These are phyloP conservation scores for Drosophila anomalata DNA, from an alignment of 2,888 invertebrate genomes.

Conservation along the genomic window DNA sequence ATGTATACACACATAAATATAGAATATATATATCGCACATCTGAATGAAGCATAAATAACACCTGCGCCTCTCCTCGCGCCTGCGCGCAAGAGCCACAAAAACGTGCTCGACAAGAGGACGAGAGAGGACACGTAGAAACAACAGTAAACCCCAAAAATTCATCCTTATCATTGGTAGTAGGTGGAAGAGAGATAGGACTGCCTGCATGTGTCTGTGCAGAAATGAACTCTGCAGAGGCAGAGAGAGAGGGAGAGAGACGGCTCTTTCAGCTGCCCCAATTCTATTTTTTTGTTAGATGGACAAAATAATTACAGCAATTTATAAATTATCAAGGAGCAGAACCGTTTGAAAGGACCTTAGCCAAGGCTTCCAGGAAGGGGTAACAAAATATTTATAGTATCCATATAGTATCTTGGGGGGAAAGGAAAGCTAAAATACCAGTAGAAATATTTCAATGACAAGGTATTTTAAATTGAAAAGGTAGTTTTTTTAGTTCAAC, in stretches of 20 bases:
- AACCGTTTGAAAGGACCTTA: slow-evolving; percentile 65
- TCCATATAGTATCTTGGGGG: slow-evolving; percentile 5
- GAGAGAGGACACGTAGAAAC: background rate
- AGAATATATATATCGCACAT: slow-evolving; percentile 32
- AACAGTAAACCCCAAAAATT: slow-evolving; percentile 26
- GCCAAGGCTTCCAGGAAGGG: slow-evolving; percentile 41
- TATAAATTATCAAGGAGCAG: slow-evolving; percentile 72
- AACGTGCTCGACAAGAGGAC: slow-evolving; percentile 33
- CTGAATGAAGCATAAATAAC: slow-evolving; percentile 47
- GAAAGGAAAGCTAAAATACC: slow-evolving; percentile 14
- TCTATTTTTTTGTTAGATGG: slow-evolving; percentile 28
- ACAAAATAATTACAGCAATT: slow-evolving; percentile 72
- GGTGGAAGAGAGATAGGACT: slow-evolving; percentile 20
- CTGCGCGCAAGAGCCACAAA: slow-evolving; percentile 31
- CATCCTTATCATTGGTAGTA: slow-evolving; percentile 39
- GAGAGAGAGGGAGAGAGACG: slow-evolving; percentile 16
- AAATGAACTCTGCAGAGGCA: slow-evolving; percentile 68
- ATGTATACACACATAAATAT: slow-evolving; percentile 70
- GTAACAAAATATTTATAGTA: slow-evolving; percentile 28
- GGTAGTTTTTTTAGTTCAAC: slow-evolving; percentile 5
- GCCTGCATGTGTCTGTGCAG: slow-evolving; percentile 48
- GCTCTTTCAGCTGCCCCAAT: slow-evolving; percentile 57
- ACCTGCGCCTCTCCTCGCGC: slow-evolving; percentile 44
- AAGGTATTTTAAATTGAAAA: slow-evolving; percentile 29
- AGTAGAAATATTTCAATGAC: slow-evolving; percentile 32